phyloP scores from a whole-genome alignment of 2,888 invertebrate genomes.

The Tryphoninae sp. region DNA sequence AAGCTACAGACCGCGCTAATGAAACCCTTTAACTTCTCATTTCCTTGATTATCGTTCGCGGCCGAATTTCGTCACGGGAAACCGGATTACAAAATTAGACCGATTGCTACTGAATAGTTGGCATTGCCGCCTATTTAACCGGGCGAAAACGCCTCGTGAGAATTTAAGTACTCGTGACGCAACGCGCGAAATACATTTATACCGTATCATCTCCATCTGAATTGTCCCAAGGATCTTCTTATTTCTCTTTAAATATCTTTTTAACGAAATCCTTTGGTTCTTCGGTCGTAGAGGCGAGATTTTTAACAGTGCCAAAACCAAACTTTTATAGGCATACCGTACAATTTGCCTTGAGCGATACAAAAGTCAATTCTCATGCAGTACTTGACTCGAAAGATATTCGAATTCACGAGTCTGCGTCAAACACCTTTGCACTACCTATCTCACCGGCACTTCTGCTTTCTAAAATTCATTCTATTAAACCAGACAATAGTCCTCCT shows the following conservation, averaged over 20 bases:
- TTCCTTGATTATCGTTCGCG: neutral
- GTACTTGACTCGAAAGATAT: constrained; percentile 9
- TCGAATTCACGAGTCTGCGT: constrained; percentile 13
- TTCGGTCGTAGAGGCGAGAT: neutral
- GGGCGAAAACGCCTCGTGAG: constrained; percentile 50
- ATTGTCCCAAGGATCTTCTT: constrained; percentile 44
- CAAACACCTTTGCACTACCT: constrained; percentile 27
- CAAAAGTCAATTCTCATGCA: constrained; percentile 5
- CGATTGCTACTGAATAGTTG: constrained; percentile 42
- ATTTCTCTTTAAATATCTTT: constrained; percentile 19
- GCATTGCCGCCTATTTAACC: constrained; percentile 36
- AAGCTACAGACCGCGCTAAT: too few species aligned
- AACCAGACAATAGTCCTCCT: constrained; percentile 8
- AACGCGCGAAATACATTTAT: constrained; percentile 44
- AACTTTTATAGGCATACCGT: neutral
- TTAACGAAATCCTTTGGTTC: constrained; percentile 29
- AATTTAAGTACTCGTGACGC: constrained; percentile 47
- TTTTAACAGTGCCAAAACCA: neutral
- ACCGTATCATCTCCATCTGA: constrained; percentile 50
- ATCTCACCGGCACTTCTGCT: constrained; percentile 12
- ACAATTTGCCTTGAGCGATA: constrained; percentile 20
- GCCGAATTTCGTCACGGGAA: constrained; percentile 35
- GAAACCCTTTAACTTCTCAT: too few species aligned
- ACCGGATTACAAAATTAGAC: constrained; percentile 31
- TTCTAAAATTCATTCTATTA: constrained; percentile 40